Evolutionary conservation across 2,113 vertebrate species (phyloP).

Genomic region (Anoplopoma fimbria): DNA sequence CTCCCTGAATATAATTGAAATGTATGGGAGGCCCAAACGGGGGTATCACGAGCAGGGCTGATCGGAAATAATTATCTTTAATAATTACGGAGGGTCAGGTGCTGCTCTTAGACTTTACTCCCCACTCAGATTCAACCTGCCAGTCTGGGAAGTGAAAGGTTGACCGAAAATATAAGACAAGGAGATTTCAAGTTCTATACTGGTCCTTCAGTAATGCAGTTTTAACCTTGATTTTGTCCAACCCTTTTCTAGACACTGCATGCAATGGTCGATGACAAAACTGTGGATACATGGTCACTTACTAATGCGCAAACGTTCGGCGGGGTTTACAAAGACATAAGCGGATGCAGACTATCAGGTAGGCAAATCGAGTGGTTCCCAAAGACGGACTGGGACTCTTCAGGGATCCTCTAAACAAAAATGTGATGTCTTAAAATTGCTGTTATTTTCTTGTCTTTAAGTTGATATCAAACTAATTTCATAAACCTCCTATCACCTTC

Average conservation of each 20-base stretch:
- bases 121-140: neutral
- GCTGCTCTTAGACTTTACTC: no score
- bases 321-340: accelerated
- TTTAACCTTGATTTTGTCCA: neutral
- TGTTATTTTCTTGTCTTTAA: neutral
- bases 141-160: neutral
- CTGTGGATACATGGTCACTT: accelerated
- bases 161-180: neutral
- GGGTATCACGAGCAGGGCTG: no score
- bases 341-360: neutral
- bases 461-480: neutral
- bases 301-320: accelerated
- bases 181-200: neutral
- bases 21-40: no score
- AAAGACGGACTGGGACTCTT: neutral
- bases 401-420: neutral
- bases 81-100: neutral
- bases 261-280: accelerated
- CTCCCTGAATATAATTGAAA: no score
- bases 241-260: neutral
- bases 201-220: neutral
- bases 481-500: neutral
- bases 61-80: no score
- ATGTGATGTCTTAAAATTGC: neutral
- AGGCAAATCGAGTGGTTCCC: neutral